Percentiles rank a stretch among this genome's conserved stretches.
phyloP scores from a whole-genome alignment of 2,888 invertebrate species.

The Himalopsyche anomala region DNA sequence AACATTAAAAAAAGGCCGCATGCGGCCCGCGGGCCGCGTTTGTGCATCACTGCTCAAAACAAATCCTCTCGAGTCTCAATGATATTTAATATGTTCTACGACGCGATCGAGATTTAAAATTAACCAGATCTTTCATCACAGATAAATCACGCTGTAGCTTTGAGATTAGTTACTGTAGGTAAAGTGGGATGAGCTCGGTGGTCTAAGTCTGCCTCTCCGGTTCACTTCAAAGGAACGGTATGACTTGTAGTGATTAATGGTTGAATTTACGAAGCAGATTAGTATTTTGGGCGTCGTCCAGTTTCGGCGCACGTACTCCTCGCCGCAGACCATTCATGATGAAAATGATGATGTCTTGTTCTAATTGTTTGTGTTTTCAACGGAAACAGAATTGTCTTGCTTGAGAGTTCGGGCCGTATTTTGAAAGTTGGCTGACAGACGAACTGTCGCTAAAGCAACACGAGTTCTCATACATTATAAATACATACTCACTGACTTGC shows the following conservation, averaged over 20 bases:
- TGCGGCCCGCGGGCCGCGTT: no score
- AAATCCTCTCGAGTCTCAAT: no score
- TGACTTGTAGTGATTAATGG: neutral
- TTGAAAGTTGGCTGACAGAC: neutral
- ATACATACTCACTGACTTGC: neutral
- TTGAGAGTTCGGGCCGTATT: neutral
- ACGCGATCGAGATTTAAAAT: no score
- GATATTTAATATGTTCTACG: no score
- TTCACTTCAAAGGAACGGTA: conserved; percentile 13
- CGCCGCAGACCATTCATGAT: conserved; percentile 4
- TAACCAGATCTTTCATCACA: no score
- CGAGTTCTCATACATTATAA: neutral
- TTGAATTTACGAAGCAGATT: neutral
- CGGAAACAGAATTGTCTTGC: no score
- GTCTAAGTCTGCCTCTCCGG: conserved; percentile 1
- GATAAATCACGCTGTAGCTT: neutral
- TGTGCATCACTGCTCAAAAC: no score
- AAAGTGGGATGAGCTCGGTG: neutral
- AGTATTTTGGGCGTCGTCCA: conserved; percentile 20
- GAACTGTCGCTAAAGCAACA: neutral
- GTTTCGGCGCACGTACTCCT: neutral
- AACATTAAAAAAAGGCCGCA: no score
- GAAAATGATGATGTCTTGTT: neutral
- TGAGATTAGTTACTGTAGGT: neutral
- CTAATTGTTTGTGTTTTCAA: neutral